phyloP scores from a whole-genome alignment of 2,888 invertebrate genomes.

The Mongoloraphidia duomilia region DNA sequence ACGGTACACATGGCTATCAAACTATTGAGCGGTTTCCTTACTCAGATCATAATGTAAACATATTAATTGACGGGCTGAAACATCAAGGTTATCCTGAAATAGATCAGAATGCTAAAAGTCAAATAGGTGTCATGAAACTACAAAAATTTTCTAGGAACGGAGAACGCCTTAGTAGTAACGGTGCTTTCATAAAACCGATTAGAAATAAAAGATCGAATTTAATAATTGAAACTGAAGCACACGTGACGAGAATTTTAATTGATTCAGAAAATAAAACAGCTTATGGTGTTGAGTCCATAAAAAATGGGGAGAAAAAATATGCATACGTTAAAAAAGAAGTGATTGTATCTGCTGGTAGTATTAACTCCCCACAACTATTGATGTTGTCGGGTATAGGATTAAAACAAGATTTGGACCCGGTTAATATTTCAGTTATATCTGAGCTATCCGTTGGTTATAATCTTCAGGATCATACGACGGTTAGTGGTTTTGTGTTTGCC shows the following conservation, averaged over 20 bases:
- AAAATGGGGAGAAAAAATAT: background rate
- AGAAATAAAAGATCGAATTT: background rate
- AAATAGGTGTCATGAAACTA: background rate
- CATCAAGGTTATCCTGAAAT: background rate
- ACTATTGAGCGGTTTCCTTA: background rate
- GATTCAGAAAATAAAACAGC: background rate
- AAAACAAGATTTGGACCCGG: background rate
- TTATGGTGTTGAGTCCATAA: background rate
- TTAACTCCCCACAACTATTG: conserved; percentile 42
- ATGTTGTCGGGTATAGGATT: conserved; percentile 26
- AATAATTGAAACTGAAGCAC: background rate
- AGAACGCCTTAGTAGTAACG: background rate
- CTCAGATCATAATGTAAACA: too few species aligned
- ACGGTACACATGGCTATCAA: background rate
- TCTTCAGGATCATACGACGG: background rate
- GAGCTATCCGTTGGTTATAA: background rate
- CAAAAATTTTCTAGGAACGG: background rate
- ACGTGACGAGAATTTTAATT: background rate
- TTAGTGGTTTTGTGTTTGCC: conserved; percentile 36
- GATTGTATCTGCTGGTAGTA: conserved; percentile 37
- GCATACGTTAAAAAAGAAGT: conserved; percentile 31
- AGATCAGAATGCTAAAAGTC: background rate
- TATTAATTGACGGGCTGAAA: background rate
- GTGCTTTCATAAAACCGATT: background rate
- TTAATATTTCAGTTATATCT: background rate